Base-by-base conservation (phyloP, 2,113 vertebrate genomes). In the Penelope pileata region DNA sequence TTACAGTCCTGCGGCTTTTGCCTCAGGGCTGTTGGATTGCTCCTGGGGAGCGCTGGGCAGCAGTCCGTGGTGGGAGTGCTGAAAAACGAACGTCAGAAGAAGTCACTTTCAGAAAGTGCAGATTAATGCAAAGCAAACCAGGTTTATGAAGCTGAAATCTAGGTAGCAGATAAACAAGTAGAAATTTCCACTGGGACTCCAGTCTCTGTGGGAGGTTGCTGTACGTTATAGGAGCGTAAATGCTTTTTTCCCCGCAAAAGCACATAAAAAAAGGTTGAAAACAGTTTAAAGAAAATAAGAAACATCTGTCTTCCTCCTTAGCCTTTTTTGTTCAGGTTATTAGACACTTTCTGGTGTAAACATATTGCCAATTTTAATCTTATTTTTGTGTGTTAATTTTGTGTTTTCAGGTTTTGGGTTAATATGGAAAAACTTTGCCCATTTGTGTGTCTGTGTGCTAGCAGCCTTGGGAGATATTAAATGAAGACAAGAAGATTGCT, bases 231-330 rank as follows among this genome's bases (percentile, higher is more conserved):
- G 85, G 67, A 94, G 69, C 73, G 85, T 10, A 80, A 94, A 91
- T 92, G 47, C 8, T 5, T 83, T 74, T 73, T 45, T 76, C 9
- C 17, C 53, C 16, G 23, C 56, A 83, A 77, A 91, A 73, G 36
- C 63, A 83, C 67, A 77, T 95, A 8, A 51, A 93, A 95, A 93
- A 73, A 59, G 45, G 72, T 88, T 96, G 79, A 95, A 94, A 95
- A 93, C 59, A 88, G 76, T 93, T 93, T 91, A 90, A 91, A 86
- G 79, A 94, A 96, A 96, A 96, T 95, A 96, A 94, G 92, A 96
- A 96, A 95, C 93, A 93, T 94, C 95, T 96, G 96, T 93, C 59
- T 86, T 96, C 72, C 45, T 83, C 67, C 34, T 95, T 82, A 77
- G 63, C 36, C 72, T 66, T 91, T 96, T 83, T 88, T 36, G 40